These are phyloP conservation scores for Halocynthia roretzi DNA, from an alignment of 23 tunicate species.

Conservation along the genomic window DNA sequence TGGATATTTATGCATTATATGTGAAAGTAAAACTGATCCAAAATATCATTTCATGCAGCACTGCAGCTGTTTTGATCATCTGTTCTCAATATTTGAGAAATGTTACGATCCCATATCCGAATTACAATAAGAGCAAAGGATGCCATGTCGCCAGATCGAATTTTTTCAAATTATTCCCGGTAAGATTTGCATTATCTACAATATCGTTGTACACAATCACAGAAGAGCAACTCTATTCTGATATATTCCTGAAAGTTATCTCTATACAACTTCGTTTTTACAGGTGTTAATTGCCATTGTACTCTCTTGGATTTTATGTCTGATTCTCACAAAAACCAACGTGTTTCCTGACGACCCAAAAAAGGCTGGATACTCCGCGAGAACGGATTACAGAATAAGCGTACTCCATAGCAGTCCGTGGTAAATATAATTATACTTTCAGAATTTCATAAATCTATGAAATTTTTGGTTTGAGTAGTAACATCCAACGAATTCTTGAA, in stretches of 20 bases:
- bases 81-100: slow-evolving; percentile 64
- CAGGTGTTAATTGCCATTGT: slow-evolving; percentile 31
- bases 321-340: slow-evolving; percentile 19
- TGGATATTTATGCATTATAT: neutral
- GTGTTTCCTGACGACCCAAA: slow-evolving; percentile 36
- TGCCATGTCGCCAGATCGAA: slow-evolving; percentile 38
- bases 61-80: slow-evolving; percentile 39
- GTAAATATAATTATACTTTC: neutral
- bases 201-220: neutral
- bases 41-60: slow-evolving; percentile 31
- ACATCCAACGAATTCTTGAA: neutral
- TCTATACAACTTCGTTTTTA: neutral
- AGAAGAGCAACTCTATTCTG: neutral
- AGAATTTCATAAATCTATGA: neutral
- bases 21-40: neutral
- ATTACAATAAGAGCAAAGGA: slow-evolving; percentile 24
- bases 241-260: neutral
- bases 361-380: slow-evolving; percentile 16
- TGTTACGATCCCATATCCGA: slow-evolving; percentile 40
- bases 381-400: slow-evolving; percentile 21
- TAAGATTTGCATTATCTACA: neutral
- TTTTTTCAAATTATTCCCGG: neutral
- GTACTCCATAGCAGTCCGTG: slow-evolving; percentile 32
- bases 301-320: slow-evolving; percentile 18
- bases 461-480: neutral